Base-by-base conservation (phyloP, 2,113 vertebrate genomes). In the Anser cygnoides region DNA sequence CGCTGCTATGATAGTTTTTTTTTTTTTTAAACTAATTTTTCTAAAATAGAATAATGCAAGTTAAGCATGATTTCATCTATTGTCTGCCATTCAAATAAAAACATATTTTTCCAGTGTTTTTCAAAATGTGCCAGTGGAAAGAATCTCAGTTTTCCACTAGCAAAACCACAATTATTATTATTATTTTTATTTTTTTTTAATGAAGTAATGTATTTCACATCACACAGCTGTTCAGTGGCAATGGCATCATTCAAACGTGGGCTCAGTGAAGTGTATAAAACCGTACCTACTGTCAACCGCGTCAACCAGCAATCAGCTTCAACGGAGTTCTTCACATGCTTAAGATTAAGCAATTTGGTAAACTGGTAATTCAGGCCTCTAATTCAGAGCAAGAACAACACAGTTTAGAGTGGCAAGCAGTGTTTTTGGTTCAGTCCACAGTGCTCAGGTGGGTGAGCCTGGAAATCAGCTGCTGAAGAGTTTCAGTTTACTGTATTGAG, bases 51-150 rank as follows among this genome's bases (percentile, higher is more conserved):
- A 74, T 88, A 84, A 95, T 31, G 52, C 26, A 87, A 92, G 77
- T 93, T 87, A 84, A 92, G 65, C 33, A 29, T 41, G 29, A 92
- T 75, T 95, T 93, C 68, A 75, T 89, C 66, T 78, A 26, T 93
- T 94, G 87, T 87, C 73, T 96, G 73, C 80, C 70, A 49, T 84
- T 92, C 94, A 61, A 81, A 89, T 46, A 92, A 94, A 96, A 93
- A 93, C 84, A 49, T 23, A 83, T 78, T 91, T 89, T 95, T 82
- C 70, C 72, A 74, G n/a, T 55, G 37, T 67, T 94, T 96, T 96
- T 85, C 41, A 90, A 92, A 91, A 80, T 62, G 66, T 92, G 54
- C 87, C 81, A 57, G 76, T 58, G 73, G 61, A 90, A 84, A 59
- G 23, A 41, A 79, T 79, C 62, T 81, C 46, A 21, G 37, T 82